These are phyloP conservation scores for Drosophila ficusphila DNA, from an alignment of 1,140 invertebrate species.

Conservation along the genomic window DNA sequence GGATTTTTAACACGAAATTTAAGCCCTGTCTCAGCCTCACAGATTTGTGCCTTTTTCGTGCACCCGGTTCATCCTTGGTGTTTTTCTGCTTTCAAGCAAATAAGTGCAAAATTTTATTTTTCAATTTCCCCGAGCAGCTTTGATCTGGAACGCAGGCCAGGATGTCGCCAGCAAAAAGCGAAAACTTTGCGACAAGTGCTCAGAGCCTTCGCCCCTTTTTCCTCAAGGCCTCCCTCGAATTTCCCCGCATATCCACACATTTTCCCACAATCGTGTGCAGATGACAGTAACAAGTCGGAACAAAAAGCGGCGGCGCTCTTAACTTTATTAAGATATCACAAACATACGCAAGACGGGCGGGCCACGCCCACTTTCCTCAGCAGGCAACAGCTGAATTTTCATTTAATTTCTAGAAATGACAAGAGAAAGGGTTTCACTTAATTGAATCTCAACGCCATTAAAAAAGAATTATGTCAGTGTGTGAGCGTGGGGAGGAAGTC, in stretches of 20 bases:
- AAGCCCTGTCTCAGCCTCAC: constrained; percentile 22
- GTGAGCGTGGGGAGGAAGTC: constrained; percentile 11
- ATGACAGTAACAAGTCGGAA: constrained; percentile 72
- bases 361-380: constrained; percentile 20
- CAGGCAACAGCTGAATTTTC: constrained; percentile 46
- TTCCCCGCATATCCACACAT: neutral
- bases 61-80: constrained; percentile 1
- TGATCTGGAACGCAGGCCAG: constrained; percentile 55
- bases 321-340: constrained; percentile 80
- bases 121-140: constrained; percentile 71
- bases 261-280: constrained; percentile 41
- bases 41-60: constrained; percentile 26
- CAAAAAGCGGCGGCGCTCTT: constrained; percentile 65
- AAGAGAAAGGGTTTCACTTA: constrained; percentile 65
- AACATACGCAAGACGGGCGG: constrained; percentile 49
- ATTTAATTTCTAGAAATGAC: constrained; percentile 63
- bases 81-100: constrained; percentile 34
- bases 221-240: neutral
- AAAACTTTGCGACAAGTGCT: constrained; percentile 48
- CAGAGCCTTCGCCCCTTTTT: constrained; percentile 2
- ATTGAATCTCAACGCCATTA: constrained; percentile 79
- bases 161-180: constrained; percentile 7
- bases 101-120: constrained; percentile 59
- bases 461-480: constrained; percentile 64
- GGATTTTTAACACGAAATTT: constrained; percentile 48